Percentiles rank a stretch among this genome's conserved stretches.
These are phyloP conservation scores for Agrotis puta DNA, from an alignment of 2,888 invertebrate genomes.

Conservation along the genomic window DNA sequence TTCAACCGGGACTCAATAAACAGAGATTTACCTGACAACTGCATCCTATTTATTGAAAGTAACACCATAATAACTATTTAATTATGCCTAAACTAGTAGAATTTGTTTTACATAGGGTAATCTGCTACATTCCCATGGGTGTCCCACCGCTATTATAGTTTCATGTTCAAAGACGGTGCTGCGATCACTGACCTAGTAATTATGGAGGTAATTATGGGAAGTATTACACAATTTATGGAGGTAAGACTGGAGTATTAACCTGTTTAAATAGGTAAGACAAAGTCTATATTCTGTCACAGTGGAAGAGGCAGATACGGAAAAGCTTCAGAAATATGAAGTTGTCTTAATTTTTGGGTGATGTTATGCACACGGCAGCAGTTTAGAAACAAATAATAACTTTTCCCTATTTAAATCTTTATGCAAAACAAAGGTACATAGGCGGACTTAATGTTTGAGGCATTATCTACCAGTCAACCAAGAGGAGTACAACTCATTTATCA, in stretches of 20 bases:
- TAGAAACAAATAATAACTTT: too few relatives aligned
- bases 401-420: too few relatives aligned
- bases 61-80: background rate
- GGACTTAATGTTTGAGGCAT: too few relatives aligned
- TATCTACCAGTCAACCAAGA: too few relatives aligned
- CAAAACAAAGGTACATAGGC: too few relatives aligned
- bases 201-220: slow-evolving; percentile 15
- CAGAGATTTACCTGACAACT: background rate
- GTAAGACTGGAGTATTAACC: background rate
- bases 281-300: background rate
- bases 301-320: too few relatives aligned
- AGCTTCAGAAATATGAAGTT: too few relatives aligned
- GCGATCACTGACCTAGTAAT: slow-evolving; percentile 24
- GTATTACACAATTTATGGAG: background rate
- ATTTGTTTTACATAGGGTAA: slow-evolving; percentile 8
- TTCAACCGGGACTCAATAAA: too few relatives aligned
- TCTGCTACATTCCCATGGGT: slow-evolving; percentile 3
- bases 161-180: slow-evolving; percentile 17
- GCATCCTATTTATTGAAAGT: background rate
- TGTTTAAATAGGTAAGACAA: background rate
- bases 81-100: background rate
- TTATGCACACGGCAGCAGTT: too few relatives aligned
- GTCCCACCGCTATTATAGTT: slow-evolving; percentile 6
- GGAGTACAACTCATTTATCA: too few relatives aligned
- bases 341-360: too few relatives aligned